Conservation (phyloP, 2,113 vertebrate genomes). For the Vulpes ferrilata region DNA sequence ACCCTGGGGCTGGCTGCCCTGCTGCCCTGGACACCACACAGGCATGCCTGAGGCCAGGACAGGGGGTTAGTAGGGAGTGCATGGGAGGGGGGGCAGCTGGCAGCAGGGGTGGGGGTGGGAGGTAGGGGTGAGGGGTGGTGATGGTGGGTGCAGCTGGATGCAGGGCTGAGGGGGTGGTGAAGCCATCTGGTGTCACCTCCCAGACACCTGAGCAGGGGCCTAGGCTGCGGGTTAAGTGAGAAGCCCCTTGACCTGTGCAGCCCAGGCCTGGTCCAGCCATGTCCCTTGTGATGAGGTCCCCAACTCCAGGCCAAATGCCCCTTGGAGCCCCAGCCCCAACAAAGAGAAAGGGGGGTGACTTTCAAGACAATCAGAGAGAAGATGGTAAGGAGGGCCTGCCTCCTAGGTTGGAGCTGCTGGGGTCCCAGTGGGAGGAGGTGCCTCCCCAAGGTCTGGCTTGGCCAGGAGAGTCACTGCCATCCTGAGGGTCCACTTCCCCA, state of each 20-base stretch:
- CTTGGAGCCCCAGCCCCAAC: not conserved
- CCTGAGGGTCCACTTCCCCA: not conserved
- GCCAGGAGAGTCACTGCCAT: not conserved
- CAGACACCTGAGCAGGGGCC: not conserved
- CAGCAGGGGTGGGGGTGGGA: not conserved
- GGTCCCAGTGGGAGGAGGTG: not conserved
- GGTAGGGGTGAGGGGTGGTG: not conserved
- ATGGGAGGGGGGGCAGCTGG: fast-evolving
- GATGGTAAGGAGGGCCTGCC: not conserved
- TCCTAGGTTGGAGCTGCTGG: fast-evolving
- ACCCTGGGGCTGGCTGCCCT: not conserved
- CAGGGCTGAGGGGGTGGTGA: too few species aligned
- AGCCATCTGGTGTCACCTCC: not conserved
- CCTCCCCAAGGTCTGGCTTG: not conserved
- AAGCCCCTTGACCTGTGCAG: not conserved
- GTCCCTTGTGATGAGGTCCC: not conserved
- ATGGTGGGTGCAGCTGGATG: too few species aligned
- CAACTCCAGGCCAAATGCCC: not conserved
- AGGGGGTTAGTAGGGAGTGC: fast-evolving
- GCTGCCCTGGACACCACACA: not conserved
- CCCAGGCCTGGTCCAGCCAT: not conserved
- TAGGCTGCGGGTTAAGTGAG: not conserved
- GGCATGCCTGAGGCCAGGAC: not conserved
- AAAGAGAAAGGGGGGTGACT: not conserved
- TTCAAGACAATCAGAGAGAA: not conserved